Evolutionary conservation across 2,113 vertebrate genomes (phyloP), one percentile per base, ranked within the genome.

Genomic region (Cervus canadensis): DNA sequence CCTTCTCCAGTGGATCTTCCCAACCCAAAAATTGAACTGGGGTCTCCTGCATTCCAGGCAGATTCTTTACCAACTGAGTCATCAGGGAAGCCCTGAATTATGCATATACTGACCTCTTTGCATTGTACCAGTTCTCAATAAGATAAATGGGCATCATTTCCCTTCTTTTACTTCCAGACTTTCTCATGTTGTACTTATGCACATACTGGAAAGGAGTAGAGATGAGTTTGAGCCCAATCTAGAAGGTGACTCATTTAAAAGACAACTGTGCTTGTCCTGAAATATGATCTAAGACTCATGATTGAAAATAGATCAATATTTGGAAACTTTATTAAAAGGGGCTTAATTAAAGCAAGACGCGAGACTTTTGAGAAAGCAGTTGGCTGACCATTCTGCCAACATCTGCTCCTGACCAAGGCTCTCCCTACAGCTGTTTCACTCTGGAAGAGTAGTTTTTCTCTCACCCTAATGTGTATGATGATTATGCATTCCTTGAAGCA

Each of bases 381-480:
- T 79, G 19, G 21, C 21, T 48, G 76, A 21, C 16, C 12, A 17
- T 33, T 59, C n/a, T 67, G 48, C n/a, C 25, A 36, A 7, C 0
- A 0, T 16, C 26, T 10, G 13, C 84, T 79, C 48, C 9, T 19
- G 7, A 36, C 13, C 79, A 17, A 30, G 33, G 5, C 25, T 16
- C 43, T 64, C 30, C 45, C n/a, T 7, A 2, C 2, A 28, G 26
- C 28, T 13, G 0, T 7, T 30, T 17, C 23, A 0, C 3, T 1
- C 40, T 30, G 11, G 7, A 28, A 28, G 12, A 28, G 30, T 30
- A 36, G 28, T 7, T 54, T 25, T 40, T 54, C 40, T 14, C 52
- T 60, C 23, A 6, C 8, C 59, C 2, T 45, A 3, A 14, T 50
- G 26, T 62, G 1, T 4, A 17, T 2, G 3, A 56, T 82, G 48